Evolutionary conservation across 2,797 vertebrate genomes (phyloP).

Genomic region (Schizopygopsis malacanthus): DNA sequence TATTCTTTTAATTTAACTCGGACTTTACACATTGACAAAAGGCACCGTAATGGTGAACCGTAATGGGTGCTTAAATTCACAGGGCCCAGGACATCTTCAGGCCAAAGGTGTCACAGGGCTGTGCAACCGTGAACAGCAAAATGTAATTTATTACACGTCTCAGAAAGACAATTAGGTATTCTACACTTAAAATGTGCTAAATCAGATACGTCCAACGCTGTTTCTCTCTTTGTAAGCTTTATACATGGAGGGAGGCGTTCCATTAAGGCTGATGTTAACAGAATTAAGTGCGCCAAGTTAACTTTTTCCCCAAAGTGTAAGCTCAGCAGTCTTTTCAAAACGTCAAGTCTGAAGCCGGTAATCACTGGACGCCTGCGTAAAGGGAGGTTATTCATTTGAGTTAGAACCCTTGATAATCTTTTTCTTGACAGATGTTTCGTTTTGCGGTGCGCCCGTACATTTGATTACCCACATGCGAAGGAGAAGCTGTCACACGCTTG

Average conservation of each 20-base stretch:
- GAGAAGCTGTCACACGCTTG: neutral
- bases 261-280: conserved; percentile 35
- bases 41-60: neutral
- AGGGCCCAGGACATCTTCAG: neutral
- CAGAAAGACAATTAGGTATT: conserved; percentile 47
- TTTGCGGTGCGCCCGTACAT: conserved; percentile 23
- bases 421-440: conserved; percentile 53
- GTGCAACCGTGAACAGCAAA: neutral
- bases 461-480: conserved; percentile 41
- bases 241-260: conserved; percentile 45
- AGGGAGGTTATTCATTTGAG: conserved; percentile 52
- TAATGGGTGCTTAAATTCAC: neutral
- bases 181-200: conserved; percentile 17
- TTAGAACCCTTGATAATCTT: conserved; percentile 44
- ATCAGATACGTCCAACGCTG: conserved; percentile 18
- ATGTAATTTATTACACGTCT: conserved; percentile 19
- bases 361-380: conserved; percentile 43
- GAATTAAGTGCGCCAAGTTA: conserved; percentile 43
- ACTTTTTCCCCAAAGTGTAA: conserved; percentile 15
- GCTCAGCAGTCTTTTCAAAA: conserved; percentile 40
- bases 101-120: neutral
- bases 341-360: conserved; percentile 42
- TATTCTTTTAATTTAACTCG: neutral
- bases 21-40: neutral
- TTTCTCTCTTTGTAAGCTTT: conserved; percentile 47